phyloP scores from a whole-genome alignment of 2,888 invertebrate genomes.

The Drosophila ezoana region DNA sequence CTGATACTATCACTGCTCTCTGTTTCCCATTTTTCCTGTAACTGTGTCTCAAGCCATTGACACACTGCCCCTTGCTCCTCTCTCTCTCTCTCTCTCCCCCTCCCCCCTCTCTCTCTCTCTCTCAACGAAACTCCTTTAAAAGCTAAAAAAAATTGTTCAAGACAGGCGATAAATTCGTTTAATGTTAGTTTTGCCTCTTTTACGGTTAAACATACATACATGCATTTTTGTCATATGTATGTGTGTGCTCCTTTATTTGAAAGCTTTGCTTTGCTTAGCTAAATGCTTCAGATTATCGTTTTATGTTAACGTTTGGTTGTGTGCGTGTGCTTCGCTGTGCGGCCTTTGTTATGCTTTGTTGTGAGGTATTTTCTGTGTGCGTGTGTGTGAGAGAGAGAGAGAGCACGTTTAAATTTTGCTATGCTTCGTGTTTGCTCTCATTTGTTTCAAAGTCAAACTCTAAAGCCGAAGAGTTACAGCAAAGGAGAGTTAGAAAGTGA shows the following conservation, averaged over 20 bases:
- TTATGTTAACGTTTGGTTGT: conserved; percentile 33
- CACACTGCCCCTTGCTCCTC: background rate
- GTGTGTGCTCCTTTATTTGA: conserved; percentile 7
- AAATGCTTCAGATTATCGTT: conserved; percentile 39
- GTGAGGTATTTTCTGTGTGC: conserved; percentile 4
- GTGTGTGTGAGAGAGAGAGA: background rate
- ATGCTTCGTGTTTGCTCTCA: conserved; percentile 2
- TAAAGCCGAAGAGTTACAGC: background rate
- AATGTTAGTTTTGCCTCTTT: background rate
- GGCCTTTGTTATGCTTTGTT: conserved; percentile 39
- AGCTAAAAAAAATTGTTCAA: background rate
- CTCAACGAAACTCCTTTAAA: background rate
- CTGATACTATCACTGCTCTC: too few species aligned
- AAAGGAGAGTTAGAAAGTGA: background rate
- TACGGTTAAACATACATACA: background rate
- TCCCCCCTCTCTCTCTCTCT: background rate
- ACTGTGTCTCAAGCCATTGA: background rate
- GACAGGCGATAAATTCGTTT: background rate
- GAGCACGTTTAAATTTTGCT: background rate
- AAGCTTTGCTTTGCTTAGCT: conserved; percentile 50
- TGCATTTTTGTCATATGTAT: background rate
- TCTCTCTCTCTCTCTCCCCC: too few species aligned
- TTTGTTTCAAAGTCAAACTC: background rate
- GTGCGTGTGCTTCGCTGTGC: conserved; percentile 5
- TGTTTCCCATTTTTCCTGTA: too few species aligned